These are phyloP conservation scores for Montipora sp. DNA, from an alignment of 64 coral and sea anemone species.

Conservation along the genomic window DNA sequence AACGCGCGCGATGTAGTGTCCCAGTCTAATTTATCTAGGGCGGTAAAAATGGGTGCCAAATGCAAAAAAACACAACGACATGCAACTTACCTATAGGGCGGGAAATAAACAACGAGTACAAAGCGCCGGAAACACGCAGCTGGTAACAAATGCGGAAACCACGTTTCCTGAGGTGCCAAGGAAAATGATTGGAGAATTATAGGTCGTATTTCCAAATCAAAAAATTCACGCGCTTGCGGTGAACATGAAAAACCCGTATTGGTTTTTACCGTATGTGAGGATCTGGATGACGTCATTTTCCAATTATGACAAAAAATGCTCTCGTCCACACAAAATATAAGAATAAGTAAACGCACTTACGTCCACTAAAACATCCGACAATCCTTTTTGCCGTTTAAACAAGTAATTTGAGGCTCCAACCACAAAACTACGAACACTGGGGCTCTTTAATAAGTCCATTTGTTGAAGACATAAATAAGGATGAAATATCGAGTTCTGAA, in stretches of 20 bases:
- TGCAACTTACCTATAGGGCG: too few relatives aligned
- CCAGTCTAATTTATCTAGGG: too few relatives aligned
- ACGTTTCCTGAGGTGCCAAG: not conserved
- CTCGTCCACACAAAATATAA: not conserved
- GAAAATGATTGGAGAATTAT: too few relatives aligned
- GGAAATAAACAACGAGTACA: not conserved
- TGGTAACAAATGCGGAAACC: not conserved
- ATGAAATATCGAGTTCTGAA: slow-evolving; percentile 76
- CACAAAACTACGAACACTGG: slow-evolving; percentile 71
- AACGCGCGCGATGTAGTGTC: too few relatives aligned
- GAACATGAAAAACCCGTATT: too few relatives aligned
- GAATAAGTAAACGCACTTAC: slow-evolving; percentile 44
- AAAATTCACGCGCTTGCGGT: too few relatives aligned
- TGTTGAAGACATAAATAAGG: slow-evolving; percentile 91
- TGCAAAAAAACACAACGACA: too few relatives aligned
- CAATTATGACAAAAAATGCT: not conserved
- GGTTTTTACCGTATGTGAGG: too few relatives aligned
- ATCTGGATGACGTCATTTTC: too few relatives aligned
- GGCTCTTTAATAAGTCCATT: slow-evolving; percentile 75
- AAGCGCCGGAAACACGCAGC: not conserved
- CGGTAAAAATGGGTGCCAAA: too few relatives aligned
- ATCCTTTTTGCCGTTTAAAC: slow-evolving; percentile 73
- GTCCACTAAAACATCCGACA: slow-evolving; percentile 82
- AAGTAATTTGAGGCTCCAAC: slow-evolving; percentile 87
- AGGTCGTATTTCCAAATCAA: too few relatives aligned